Conservation (phyloP, 2,797 vertebrate species). For the Decapterus maruadsi region DNA sequence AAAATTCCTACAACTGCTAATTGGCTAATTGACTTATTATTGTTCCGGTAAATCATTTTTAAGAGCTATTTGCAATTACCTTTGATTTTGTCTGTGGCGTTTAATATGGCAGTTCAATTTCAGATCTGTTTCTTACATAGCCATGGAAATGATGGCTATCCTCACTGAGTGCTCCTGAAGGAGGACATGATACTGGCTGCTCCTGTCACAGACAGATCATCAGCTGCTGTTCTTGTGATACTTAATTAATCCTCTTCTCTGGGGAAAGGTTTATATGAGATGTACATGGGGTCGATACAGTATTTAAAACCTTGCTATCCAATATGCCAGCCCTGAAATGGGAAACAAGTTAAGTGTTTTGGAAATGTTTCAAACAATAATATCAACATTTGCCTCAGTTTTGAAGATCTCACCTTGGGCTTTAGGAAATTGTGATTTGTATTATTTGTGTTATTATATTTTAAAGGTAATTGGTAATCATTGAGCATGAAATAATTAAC, state of each 20-base stretch:
- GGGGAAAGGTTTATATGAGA: conserved; percentile 19
- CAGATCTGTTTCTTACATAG: neutral
- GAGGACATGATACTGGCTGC: conserved; percentile 3
- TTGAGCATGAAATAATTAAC: neutral
- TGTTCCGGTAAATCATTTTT: conserved; percentile 37
- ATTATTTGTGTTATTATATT: too few relatives aligned
- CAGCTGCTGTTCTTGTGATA: conserved; percentile 12
- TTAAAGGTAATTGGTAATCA: too few relatives aligned
- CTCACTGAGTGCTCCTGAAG: conserved; percentile 18
- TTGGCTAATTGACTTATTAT: conserved; percentile 34
- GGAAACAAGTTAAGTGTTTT: neutral
- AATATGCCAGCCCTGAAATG: neutral
- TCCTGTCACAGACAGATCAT: conserved; percentile 7
- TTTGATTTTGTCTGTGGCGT: conserved; percentile 14
- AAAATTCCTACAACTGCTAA: conserved; percentile 1
- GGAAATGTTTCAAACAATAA: neutral
- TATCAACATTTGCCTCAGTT: neutral
- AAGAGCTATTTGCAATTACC: conserved; percentile 33
- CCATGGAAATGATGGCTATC: neutral
- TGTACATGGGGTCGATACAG: neutral
- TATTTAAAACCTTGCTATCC: neutral
- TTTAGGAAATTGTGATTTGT: too few relatives aligned
- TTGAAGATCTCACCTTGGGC: too few relatives aligned
- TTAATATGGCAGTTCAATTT: conserved; percentile 22
- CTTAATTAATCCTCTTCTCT: conserved; percentile 17